These are phyloP conservation scores for Hypocryptadius cinnamomeus DNA, from an alignment of 2,113 vertebrate species.

Conservation along the genomic window DNA sequence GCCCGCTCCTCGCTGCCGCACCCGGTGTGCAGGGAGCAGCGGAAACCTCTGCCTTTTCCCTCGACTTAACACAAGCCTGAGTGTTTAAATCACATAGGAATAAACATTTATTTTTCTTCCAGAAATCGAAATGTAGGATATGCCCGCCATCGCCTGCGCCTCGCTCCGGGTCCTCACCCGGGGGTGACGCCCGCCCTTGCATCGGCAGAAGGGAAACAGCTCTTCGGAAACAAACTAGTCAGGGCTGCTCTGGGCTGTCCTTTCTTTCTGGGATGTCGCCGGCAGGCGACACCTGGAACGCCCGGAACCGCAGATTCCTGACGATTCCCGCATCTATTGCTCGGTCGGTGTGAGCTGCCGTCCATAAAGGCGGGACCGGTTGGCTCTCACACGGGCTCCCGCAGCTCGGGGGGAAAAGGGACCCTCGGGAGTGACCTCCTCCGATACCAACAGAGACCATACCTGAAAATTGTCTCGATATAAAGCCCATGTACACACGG, in stretches of 20 bases:
- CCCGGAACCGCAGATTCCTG: neutral
- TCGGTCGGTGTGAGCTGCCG: neutral
- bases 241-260: neutral
- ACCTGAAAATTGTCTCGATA: neutral
- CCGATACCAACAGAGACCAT: neutral
- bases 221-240: neutral
- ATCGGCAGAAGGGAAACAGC: neutral
- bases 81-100: neutral
- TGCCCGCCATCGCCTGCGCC: neutral
- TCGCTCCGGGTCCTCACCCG: neutral
- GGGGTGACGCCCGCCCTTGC: neutral
- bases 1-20: neutral
- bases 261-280: neutral
- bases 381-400: neutral
- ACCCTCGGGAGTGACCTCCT: neutral
- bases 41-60: neutral
- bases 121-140: neutral
- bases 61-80: neutral
- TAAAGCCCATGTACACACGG: neutral
- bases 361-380: neutral
- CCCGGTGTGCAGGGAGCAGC: neutral
- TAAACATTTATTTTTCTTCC: neutral
- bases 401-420: neutral
- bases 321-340: neutral
- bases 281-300: neutral